These are phyloP conservation scores for Scyliorhinus canicula DNA, from an alignment of 2,797 vertebrate species.

Conservation along the genomic window DNA sequence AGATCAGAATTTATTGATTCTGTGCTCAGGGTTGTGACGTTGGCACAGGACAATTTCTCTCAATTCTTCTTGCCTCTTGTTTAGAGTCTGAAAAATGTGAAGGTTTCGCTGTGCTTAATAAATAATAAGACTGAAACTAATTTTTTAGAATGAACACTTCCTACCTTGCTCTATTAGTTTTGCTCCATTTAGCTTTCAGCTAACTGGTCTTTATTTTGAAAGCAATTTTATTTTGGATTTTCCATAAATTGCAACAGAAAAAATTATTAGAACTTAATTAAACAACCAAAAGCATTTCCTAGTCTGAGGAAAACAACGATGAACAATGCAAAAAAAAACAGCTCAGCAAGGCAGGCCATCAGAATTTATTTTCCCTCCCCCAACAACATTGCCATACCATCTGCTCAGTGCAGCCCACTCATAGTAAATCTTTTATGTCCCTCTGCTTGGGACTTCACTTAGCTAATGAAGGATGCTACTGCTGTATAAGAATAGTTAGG, in stretches of 20 bases:
- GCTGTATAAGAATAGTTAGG: neutral
- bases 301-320: neutral
- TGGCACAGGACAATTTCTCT: conserved; percentile 28
- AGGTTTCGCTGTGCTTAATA: neutral
- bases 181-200: neutral
- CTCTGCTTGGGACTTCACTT: neutral
- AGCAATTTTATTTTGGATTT: neutral
- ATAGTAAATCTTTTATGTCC: neutral
- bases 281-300: neutral
- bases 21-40: conserved; percentile 44
- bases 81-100: neutral
- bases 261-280: neutral
- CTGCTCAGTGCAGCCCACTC: neutral
- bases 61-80: neutral
- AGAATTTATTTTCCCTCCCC: neutral
- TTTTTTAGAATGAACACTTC: neutral
- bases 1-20: conserved; percentile 48
- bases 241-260: neutral
- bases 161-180: neutral
- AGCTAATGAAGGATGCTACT: neutral
- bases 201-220: neutral
- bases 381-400: neutral
- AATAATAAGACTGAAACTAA: neutral
- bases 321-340: neutral
- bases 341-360: neutral